Evolutionary conservation across 2,113 vertebrate genomes (phyloP), one percentile per base, ranked within the genome.

Genomic region (Pachypanchax playfairii): DNA sequence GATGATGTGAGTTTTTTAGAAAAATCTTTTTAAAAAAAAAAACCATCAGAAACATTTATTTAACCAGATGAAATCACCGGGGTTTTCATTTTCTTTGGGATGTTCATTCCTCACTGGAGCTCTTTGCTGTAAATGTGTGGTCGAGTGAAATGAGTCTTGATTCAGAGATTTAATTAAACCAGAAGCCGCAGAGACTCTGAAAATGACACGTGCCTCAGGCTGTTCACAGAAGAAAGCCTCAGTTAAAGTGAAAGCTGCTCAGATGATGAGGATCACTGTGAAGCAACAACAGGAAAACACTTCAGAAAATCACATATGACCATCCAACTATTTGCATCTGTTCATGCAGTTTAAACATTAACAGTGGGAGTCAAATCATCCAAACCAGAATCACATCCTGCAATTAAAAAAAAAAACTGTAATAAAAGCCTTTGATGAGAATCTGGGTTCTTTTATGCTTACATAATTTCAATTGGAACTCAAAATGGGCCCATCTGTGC

Each of bases 101-200:
- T 18, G 24, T 58, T 41, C 39, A 47, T 61, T 46, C 53, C 78
- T 84, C 82, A 85, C 65, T 44, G 52, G 84, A 78, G 49, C 46
- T 73, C 69, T 76, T 61, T 80, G 79, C 80, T 83, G 84, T 90
- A 90, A 90, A 86, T 88, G 88, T 85, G 85, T 73, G 67, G 43
- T 65, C 52, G 73, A 80, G 63, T 71, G 71, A 84, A 85, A 82
- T 65, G 75, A 83, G 83, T 83, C 79, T 67, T 47, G 72, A 80
- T 89, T 85, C 4, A 47, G 70, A 83, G 73, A 68, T 80, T 84
- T 87, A 88, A 89, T 90, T 88, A 87, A 85, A 88, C 69, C 78
- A 63, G 52, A 65, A 64, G 66, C 69, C 47, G 56, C 56, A 60
- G 76, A 82, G 77, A 64, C 12, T 36, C 50, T 62, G 70, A 68